Conservation (phyloP, 1,140 invertebrate genomes). For the Lutraria rhynchaena region DNA sequence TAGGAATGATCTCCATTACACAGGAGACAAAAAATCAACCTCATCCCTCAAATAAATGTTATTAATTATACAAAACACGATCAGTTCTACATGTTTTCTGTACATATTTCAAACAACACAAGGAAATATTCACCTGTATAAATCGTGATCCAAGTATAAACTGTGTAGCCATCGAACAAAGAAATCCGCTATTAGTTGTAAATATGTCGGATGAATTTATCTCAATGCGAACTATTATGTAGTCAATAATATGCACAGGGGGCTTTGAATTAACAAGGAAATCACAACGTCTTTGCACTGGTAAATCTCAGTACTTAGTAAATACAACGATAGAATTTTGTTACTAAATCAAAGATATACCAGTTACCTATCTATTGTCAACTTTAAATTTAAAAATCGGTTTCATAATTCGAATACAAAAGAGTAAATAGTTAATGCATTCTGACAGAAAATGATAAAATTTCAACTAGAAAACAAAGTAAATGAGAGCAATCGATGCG, state of each 20-base stretch:
- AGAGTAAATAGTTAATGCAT: constrained; percentile 32
- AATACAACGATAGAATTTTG: not conserved
- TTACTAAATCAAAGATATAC: constrained; percentile 2
- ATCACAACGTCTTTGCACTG: constrained; percentile 21
- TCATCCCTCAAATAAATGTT: too few species aligned
- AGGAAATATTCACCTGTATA: constrained; percentile 31
- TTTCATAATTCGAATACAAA: not conserved
- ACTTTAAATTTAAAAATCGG: constrained; percentile 14
- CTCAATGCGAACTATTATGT: constrained; percentile 28
- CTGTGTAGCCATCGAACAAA: constrained; percentile 25
- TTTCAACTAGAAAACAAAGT: constrained; percentile 43
- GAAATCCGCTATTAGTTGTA: constrained; percentile 33
- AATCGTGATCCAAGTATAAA: not conserved
- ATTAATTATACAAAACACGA: too few species aligned
- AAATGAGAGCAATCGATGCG: constrained; percentile 18
- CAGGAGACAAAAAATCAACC: too few species aligned
- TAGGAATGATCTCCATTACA: too few species aligned
- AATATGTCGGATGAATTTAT: constrained; percentile 47
- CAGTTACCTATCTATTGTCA: not conserved
- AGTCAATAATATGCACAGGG: constrained; percentile 38
- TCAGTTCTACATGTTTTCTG: too few species aligned
- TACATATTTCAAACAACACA: too few species aligned
- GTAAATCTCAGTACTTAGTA: not conserved
- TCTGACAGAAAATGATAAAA: constrained; percentile 29
- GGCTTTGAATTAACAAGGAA: constrained; percentile 22